These are phyloP conservation scores for Caenorhabditis briggsae DNA, from an alignment of 1,140 invertebrate genomes.

Conservation along the genomic window DNA sequence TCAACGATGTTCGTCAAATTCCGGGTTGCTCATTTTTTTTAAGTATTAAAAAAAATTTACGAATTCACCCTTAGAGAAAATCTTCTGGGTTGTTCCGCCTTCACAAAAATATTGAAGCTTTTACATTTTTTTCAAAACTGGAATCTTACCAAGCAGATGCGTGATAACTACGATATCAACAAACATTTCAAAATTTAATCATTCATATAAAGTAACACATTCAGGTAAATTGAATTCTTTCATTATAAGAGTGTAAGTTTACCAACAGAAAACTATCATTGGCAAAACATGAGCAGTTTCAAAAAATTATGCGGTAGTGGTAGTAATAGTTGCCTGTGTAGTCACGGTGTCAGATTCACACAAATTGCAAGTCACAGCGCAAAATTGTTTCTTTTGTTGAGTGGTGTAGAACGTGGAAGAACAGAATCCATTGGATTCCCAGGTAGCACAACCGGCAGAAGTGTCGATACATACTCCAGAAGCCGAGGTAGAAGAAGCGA, in stretches of 20 bases:
- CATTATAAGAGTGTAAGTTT: background rate
- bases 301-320: background rate
- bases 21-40: too few species aligned
- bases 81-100: too few species aligned
- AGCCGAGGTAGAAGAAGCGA: background rate
- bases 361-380: background rate
- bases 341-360: background rate
- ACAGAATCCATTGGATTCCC: conserved; percentile 23
- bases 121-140: too few species aligned
- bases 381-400: background rate
- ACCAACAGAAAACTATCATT: background rate
- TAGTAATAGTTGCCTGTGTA: background rate
- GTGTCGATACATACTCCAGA: background rate
- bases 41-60: too few species aligned
- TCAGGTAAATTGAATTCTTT: too few species aligned
- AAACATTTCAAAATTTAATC: too few species aligned
- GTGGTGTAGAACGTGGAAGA: background rate
- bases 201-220: too few species aligned
- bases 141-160: too few species aligned
- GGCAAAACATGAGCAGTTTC: background rate
- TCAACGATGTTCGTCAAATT: too few species aligned
- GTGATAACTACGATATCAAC: too few species aligned
- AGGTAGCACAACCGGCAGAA: background rate
- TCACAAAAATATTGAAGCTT: too few species aligned
- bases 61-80: too few species aligned